A percentile compares a stretch with the other conserved stretches of the same genome.
phyloP scores from a whole-genome alignment of 2,113 vertebrate species.

The Etia nguti region DNA sequence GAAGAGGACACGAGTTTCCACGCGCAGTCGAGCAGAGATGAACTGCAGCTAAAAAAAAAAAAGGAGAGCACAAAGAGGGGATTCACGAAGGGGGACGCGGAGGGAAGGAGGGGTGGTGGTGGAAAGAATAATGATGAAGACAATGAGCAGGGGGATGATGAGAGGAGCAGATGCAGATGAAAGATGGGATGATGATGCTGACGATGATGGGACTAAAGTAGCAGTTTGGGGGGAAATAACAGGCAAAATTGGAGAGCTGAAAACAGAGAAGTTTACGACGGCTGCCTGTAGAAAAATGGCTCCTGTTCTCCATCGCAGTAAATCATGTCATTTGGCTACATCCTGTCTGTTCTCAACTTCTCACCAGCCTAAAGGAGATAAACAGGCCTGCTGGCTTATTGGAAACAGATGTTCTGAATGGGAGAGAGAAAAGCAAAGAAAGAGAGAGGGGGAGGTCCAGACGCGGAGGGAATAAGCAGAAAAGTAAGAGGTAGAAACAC shows the following conservation, averaged over 20 bases:
- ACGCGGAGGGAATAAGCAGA: neutral
- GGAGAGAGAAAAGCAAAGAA: neutral
- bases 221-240: neutral
- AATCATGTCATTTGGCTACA: constrained; percentile 57
- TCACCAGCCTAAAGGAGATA: constrained; percentile 44
- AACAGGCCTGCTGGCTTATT: constrained; percentile 30
- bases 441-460: neutral
- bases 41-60: neutral
- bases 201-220: constrained; percentile 31
- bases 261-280: constrained; percentile 15
- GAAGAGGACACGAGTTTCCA: constrained; percentile 17
- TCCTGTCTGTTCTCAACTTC: constrained; percentile 56
- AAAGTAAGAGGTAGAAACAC: neutral
- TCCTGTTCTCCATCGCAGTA: neutral
- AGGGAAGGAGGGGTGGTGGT: neutral
- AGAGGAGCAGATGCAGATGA: constrained; percentile 42
- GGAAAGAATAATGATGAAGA: constrained; percentile 35
- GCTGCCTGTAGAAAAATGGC: constrained; percentile 11
- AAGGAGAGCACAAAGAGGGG: constrained; percentile 23
- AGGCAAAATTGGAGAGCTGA: neutral
- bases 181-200: constrained; percentile 34
- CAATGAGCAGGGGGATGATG: constrained; percentile 20
- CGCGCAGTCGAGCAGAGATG: neutral
- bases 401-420: constrained; percentile 55
- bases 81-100: constrained; percentile 21